Evolutionary conservation across 1,140 invertebrate species (phyloP).

Genomic region (Metaphire vulgaris): DNA sequence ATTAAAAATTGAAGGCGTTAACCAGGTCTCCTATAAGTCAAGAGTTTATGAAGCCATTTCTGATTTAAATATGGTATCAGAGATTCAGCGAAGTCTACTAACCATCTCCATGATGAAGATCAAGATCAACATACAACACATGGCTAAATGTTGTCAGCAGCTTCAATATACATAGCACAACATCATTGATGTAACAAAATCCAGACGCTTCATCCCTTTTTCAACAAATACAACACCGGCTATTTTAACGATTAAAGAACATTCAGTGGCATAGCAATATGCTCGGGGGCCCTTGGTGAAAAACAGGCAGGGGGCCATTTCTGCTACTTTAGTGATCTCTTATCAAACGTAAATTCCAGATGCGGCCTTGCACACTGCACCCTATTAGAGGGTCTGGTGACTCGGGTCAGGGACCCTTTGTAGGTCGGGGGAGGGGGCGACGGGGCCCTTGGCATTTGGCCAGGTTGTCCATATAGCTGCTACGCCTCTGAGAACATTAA

Average conservation of each 20-base stretch:
- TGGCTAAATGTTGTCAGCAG: conserved; percentile 61
- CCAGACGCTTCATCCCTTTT: conserved; percentile 67
- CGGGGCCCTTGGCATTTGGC: too few relatives aligned
- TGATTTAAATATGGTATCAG: not conserved
- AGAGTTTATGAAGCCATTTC: too few relatives aligned
- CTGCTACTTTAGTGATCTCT: too few relatives aligned
- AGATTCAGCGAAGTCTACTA: conserved; percentile 34
- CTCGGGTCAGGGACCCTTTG: too few relatives aligned
- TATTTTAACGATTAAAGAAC: conserved; percentile 2
- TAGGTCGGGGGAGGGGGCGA: too few relatives aligned
- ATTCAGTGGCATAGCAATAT: not conserved
- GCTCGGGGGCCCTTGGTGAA: not conserved
- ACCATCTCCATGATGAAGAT: conserved; percentile 73
- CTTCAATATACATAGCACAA: conserved; percentile 68
- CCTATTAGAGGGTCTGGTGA: not conserved
- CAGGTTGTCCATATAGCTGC: too few relatives aligned
- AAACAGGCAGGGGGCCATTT: not conserved
- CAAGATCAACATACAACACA: conserved; percentile 73
- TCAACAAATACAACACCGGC: conserved; percentile 14
- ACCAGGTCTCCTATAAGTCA: not conserved
- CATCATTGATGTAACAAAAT: conserved; percentile 81
- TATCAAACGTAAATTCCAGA: not conserved
- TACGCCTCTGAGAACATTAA: too few relatives aligned
- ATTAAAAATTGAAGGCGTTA: not conserved
- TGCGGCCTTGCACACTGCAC: not conserved